Evolutionary conservation across 2,113 vertebrate genomes (phyloP), one percentile per base, ranked within the genome.

Genomic region (Lophochroa leadbeateri): DNA sequence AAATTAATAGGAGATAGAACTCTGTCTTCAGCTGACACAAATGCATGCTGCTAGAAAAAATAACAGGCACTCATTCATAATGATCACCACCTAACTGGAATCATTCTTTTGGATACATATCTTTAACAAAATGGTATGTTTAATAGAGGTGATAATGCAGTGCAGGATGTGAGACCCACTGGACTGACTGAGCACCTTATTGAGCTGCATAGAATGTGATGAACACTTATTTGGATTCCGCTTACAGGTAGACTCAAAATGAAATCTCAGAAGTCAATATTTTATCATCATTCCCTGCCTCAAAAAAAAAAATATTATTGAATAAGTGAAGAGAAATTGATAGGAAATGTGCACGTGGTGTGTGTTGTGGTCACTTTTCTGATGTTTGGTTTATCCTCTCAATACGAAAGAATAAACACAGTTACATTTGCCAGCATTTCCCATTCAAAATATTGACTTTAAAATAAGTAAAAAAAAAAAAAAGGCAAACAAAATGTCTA

Each of bases 111-210:
- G 93, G 82, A 85, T 86, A 81, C 64, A 64, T 94, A 83, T 78
- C 50, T 93, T 95, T 90, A 94, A 95, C 79, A 92, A 88, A 94
- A 93, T 71, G 27, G 39, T 93, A 83, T 47, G 18, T 92, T 94
- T 93, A 96, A 95, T 78, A 83, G 79, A 95, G 41, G 83, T 77
- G 82, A 86, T 90, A 93, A 96, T 92, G 76, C 39, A 67, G n/a
- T 53, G 67, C 67, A 80, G 70, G 65, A 95, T 0, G 3, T 94
- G 92, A 95, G 53, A 88, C 39, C 46, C 58, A 50, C 68, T 71
- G 82, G 71, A 86, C 70, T 80, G 75, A 80, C 75, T 81, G 79
- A 94, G 87, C 37, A 94, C 68, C 60, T 86, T 92, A 96, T 41
- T 86, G 88, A 95, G 61, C 90, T 91, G 71, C 68, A 81, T 11